Evolutionary conservation across 2,113 vertebrate genomes (phyloP).

Genomic region (Myotis brandtii): DNA sequence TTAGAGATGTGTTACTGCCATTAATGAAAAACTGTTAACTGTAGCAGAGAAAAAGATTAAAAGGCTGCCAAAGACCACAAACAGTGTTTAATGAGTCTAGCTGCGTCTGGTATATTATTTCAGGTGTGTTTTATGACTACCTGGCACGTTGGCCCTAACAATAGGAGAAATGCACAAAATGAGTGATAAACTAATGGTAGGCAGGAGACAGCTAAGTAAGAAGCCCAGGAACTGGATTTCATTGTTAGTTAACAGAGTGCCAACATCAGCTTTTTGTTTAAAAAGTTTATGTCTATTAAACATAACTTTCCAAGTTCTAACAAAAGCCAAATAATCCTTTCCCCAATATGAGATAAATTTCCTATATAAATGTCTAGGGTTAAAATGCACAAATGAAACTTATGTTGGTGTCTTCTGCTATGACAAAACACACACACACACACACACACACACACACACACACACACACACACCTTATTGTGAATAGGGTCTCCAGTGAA

Average conservation of each 20-base stretch:
- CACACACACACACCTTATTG: neutral
- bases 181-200: neutral
- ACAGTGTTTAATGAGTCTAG: neutral
- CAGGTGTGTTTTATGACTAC: neutral
- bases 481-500: constrained; percentile 41
- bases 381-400: constrained; percentile 40
- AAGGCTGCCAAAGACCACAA: constrained; percentile 18
- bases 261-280: neutral
- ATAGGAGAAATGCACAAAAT: neutral
- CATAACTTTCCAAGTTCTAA: constrained; percentile 32
- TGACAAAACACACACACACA: neutral
- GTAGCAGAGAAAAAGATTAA: constrained; percentile 33
- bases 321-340: neutral
- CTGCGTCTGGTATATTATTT: neutral
- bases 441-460: too few species aligned
- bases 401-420: constrained; percentile 1
- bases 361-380: constrained; percentile 14
- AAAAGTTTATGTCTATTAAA: constrained; percentile 59
- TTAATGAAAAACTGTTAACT: constrained; percentile 33
- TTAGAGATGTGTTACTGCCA: neutral
- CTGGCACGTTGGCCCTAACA: neutral
- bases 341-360: constrained; percentile 30
- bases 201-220: neutral
- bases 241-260: neutral
- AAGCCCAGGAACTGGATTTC: neutral